A percentile compares a stretch with the other conserved stretches of the same genome.
Evolutionary conservation across 2,797 vertebrate species (phyloP).

Genomic region (Pipistrellus pipistrellus): DNA sequence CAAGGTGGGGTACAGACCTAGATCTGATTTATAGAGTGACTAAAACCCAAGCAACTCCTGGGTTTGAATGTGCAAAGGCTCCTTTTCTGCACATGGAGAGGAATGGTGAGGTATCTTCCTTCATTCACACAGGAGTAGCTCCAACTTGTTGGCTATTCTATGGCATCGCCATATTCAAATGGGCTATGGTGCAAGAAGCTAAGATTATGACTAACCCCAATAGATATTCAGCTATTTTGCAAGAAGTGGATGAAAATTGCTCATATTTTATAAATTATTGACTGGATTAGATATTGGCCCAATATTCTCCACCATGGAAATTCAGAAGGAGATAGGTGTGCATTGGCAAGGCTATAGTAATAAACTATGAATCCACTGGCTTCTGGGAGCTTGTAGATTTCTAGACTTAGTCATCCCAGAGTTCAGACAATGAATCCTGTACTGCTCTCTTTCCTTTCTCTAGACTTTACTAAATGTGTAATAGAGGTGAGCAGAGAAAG

Average conservation of each 20-base stretch:
- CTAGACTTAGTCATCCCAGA: slow-evolving; percentile 85
- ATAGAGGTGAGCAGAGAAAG: slow-evolving; percentile 60
- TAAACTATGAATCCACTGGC: slow-evolving; percentile 82
- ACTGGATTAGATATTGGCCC: slow-evolving; percentile 84
- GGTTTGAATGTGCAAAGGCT: not conserved
- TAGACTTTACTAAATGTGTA: slow-evolving; percentile 81
- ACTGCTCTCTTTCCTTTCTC: slow-evolving; percentile 86
- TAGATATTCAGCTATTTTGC: slow-evolving; percentile 78
- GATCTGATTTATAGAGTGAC: not conserved
- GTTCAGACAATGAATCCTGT: slow-evolving; percentile 86
- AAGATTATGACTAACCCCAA: slow-evolving; percentile 82
- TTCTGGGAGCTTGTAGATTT: slow-evolving; percentile 86
- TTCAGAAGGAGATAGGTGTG: slow-evolving; percentile 80
- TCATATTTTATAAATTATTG: slow-evolving; percentile 86
- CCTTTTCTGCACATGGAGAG: not conserved
- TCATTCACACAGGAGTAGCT: slow-evolving; percentile 78
- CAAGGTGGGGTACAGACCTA: not conserved
- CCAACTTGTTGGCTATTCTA: slow-evolving; percentile 77
- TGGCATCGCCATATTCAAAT: slow-evolving; percentile 77
- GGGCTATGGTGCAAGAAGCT: slow-evolving; percentile 81
- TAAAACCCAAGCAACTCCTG: not conserved
- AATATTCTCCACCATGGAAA: slow-evolving; percentile 80
- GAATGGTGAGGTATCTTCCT: slow-evolving; percentile 78
- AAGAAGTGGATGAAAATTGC: slow-evolving; percentile 80
- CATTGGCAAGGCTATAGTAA: slow-evolving; percentile 86